A percentile compares a stretch with the other conserved stretches of the same genome.
These are phyloP conservation scores for Chironex yamaguchii DNA, from an alignment of 30 jellyfish, hydroid and myxozoan species.

Conservation along the genomic window DNA sequence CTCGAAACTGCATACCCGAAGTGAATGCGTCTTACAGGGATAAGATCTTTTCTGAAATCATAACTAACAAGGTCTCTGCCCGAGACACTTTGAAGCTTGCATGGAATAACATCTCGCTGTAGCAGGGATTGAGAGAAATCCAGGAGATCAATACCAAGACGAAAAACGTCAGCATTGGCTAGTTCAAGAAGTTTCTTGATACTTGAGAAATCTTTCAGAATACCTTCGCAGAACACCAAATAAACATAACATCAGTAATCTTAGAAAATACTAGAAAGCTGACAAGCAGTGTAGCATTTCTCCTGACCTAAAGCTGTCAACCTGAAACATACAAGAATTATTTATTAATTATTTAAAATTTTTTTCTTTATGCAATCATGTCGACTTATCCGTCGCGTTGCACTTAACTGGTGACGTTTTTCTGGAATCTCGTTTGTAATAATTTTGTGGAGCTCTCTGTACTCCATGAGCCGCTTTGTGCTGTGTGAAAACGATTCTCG, in stretches of 20 bases:
- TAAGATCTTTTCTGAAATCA: conserved; percentile 27
- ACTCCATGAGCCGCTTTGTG: conserved; percentile 18
- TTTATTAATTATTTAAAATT: too few relatives aligned
- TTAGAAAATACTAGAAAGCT: conserved; percentile 35
- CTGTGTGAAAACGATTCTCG: conserved; percentile 10
- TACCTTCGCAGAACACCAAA: conserved; percentile 5
- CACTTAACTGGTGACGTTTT: conserved; percentile 3
- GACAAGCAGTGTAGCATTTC: conserved; percentile 48
- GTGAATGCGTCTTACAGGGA: conserved; percentile 42
- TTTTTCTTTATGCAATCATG: conserved; percentile 5
- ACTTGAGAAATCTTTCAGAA: conserved; percentile 28
- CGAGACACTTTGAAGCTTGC: not conserved
- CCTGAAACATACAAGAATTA: too few relatives aligned
- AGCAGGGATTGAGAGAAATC: conserved; percentile 14
- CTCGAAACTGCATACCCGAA: conserved; percentile 43
- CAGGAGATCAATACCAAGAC: conserved; percentile 29
- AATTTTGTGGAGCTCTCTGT: conserved; percentile 15
- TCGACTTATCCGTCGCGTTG: conserved; percentile 20
- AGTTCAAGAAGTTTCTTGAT: conserved; percentile 6
- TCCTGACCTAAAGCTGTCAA: too few relatives aligned
- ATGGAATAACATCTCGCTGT: conserved; percentile 14
- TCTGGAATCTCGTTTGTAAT: conserved; percentile 6
- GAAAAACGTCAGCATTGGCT: conserved; percentile 10
- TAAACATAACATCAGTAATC: conserved; percentile 5
- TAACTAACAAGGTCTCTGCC: conserved; percentile 27